A percentile compares a stretch with the other conserved stretches of the same genome.
Conservation (phyloP, 2,113 vertebrate genomes). For the Cricetomys ansorgei region DNA sequence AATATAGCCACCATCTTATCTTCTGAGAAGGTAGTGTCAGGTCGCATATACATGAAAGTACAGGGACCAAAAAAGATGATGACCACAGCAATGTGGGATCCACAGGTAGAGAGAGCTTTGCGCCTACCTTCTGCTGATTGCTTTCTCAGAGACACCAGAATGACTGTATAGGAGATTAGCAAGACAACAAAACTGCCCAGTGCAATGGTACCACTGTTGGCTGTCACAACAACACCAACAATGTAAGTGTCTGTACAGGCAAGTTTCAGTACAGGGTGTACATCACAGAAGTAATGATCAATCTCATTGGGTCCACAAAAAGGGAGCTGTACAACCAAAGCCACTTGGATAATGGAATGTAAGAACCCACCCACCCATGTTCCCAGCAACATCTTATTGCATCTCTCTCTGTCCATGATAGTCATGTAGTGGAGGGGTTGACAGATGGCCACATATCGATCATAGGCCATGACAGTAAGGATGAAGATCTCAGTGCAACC, state of each 20-base stretch:
- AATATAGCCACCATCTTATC: conserved; percentile 39
- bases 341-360: not conserved
- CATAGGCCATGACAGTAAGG: conserved; percentile 25
- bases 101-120: conserved; percentile 39
- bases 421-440: conserved; percentile 25
- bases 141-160: not conserved
- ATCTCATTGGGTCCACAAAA: conserved; percentile 25
- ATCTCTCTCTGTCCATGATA: not conserved
- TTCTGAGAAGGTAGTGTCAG: not conserved
- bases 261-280: not conserved
- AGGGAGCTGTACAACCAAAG: not conserved
- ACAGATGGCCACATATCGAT: conserved; percentile 10
- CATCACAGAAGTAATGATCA: conserved; percentile 22
- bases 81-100: conserved; percentile 16
- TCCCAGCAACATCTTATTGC: not conserved
- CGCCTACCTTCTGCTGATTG: not conserved
- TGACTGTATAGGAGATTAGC: not conserved
- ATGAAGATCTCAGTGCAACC: conserved; percentile 72
- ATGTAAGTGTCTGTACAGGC: not conserved
- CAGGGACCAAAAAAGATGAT: conserved; percentile 27
- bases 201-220: not conserved
- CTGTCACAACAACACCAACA: not conserved
- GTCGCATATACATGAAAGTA: not conserved
- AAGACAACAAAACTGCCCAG: not conserved
- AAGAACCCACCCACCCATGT: not conserved